Conservation (phyloP, 2,888 invertebrate species). For the Coleophora deauratella region DNA sequence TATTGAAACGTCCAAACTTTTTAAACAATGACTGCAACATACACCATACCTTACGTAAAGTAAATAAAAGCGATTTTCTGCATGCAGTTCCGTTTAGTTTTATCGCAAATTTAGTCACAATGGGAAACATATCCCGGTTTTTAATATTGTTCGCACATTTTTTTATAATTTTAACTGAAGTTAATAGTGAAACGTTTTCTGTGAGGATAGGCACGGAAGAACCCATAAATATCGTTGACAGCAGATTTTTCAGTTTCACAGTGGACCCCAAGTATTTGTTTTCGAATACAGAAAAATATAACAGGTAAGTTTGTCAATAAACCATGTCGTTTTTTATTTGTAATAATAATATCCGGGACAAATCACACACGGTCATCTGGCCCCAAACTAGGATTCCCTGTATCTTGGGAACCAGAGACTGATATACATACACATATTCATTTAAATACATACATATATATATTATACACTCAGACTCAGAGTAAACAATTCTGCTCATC, state of each 20-base stretch:
- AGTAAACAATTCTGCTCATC: too few species aligned
- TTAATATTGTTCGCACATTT: slow-evolving; percentile 3
- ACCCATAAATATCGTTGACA: slow-evolving; percentile 77
- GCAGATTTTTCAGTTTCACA: slow-evolving; percentile 82
- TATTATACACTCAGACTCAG: too few species aligned
- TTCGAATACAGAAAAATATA: slow-evolving; percentile 42
- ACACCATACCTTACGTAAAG: slow-evolving; percentile 17
- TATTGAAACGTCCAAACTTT: too few species aligned
- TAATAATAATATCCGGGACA: too few species aligned
- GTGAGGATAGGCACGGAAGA: slow-evolving; percentile 76
- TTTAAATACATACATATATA: too few species aligned
- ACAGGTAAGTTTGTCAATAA: slow-evolving; percentile 35
- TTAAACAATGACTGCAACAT: slow-evolving; percentile 17
- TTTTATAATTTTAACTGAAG: slow-evolving; percentile 13
- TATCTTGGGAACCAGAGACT: too few species aligned
- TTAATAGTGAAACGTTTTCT: slow-evolving; percentile 55
- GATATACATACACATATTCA: too few species aligned
- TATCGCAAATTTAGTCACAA: slow-evolving; percentile 1
- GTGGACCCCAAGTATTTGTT: slow-evolving; percentile 79
- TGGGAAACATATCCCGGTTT: slow-evolving; percentile 2
- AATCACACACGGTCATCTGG: too few species aligned
- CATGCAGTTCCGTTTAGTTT: slow-evolving; percentile 6
- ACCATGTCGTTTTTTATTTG: too few species aligned
- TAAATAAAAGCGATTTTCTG: slow-evolving; percentile 25
- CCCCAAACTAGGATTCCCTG: too few species aligned